Percentiles rank a stretch among this genome's conserved stretches.
phyloP scores from a whole-genome alignment of 2,113 vertebrate genomes.

The Hemichromis elongatus region DNA sequence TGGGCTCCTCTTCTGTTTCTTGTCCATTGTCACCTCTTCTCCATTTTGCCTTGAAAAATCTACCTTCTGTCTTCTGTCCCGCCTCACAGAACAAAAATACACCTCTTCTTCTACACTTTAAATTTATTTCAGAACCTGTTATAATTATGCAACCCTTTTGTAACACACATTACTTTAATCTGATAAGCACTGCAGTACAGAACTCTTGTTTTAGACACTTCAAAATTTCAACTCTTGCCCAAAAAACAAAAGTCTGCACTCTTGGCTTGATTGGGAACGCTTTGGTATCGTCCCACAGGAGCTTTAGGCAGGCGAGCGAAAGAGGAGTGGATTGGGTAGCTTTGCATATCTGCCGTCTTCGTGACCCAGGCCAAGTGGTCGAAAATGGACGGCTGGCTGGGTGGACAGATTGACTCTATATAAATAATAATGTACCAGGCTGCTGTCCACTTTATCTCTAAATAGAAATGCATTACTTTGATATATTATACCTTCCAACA shows the following conservation, averaged over 20 bases:
- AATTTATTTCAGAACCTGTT: background rate
- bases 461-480: slow-evolving; percentile 19
- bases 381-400: background rate
- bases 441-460: slow-evolving; percentile 11
- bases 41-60: slow-evolving; percentile 5
- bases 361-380: background rate
- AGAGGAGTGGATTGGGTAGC: background rate
- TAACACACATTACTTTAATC: background rate
- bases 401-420: background rate
- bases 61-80: background rate
- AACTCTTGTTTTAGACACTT: background rate
- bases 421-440: background rate
- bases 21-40: slow-evolving; percentile 17
- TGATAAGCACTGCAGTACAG: background rate
- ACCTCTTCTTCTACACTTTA: background rate
- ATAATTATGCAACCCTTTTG: background rate
- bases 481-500: background rate
- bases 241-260: background rate
- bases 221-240: background rate
- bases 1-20: background rate
- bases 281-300: background rate
- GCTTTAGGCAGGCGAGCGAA: background rate
- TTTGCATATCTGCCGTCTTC: background rate
- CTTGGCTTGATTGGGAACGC: background rate
- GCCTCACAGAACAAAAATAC: background rate